These are phyloP conservation scores for Criorhina ranunculi DNA, from an alignment of 2,888 invertebrate genomes.

Conservation along the genomic window DNA sequence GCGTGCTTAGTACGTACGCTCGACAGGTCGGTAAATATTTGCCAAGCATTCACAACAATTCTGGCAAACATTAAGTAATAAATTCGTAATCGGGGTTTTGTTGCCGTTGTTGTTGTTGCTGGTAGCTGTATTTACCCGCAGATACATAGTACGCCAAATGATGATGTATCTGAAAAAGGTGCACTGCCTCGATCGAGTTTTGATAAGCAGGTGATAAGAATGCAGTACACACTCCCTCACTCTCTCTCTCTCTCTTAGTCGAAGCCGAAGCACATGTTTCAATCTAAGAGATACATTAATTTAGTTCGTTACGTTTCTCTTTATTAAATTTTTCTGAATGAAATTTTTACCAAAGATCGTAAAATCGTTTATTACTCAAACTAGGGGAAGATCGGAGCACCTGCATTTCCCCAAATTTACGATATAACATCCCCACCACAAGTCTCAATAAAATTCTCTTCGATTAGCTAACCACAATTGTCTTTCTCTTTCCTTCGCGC, in stretches of 20 bases:
- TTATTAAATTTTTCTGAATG: constrained; percentile 62
- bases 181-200: constrained; percentile 36
- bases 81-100: constrained; percentile 47
- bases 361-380: constrained; percentile 28
- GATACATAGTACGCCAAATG: constrained; percentile 16
- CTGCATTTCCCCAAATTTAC: constrained; percentile 58
- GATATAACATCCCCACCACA: constrained; percentile 48
- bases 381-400: constrained; percentile 43
- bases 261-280: background rate
- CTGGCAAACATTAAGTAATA: constrained; percentile 70
- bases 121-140: constrained; percentile 29
- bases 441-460: constrained; percentile 28
- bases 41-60: constrained; percentile 61
- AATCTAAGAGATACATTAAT: background rate
- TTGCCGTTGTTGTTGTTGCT: constrained; percentile 5
- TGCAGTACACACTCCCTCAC: background rate
- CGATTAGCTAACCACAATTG: background rate
- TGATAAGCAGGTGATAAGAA: constrained; percentile 54
- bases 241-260: constrained; percentile 32
- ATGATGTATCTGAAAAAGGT: constrained; percentile 34
- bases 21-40: constrained; percentile 56
- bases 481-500: constrained; percentile 51
- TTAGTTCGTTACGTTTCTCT: constrained; percentile 10
- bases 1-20: constrained; percentile 33
- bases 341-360: constrained; percentile 57